Base-by-base conservation (phyloP, 2,113 vertebrate species). In the Tyrannus savana region DNA sequence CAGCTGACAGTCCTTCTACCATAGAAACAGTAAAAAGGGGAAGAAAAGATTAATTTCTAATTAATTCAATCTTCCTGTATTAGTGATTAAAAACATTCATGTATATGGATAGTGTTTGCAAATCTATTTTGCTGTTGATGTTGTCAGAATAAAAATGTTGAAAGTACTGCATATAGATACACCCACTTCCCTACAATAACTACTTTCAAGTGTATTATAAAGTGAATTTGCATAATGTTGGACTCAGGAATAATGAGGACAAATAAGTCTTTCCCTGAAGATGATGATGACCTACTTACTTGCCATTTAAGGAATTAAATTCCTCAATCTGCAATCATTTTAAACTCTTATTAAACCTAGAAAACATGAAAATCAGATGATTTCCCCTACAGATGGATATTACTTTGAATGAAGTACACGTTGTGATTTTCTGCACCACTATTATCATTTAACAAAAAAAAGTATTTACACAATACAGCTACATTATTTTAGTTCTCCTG, bases 211-310 rank as follows among this genome's bases (percentile, higher is more conserved):
- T 30, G 18, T 62, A 50, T 78, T 89, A 71, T 56, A 76, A 91
- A 84, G 60, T 19, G 23, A 77, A 90, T 85, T 88, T 93, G 47
- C 69, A 81, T 88, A 89, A 84, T 82, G 62, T 50, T 87, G 41
- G 39, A 90, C 19, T 3, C 21, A 86, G 67, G 50, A 95, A 94
- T 91, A 94, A 93, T 75, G 56, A 93, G 80, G 66, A 92, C 83
- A 96, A 95, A 91, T 80, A 87, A 95, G 79, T 19, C 68, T 72
- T 94, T 94, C 92, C 73, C 85, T 81, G 64, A 96, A 96, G 90
- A 96, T 89, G 76, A 89, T 27, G 37, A 95, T 92, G 93, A 95
- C 96, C 95, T 96, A 95, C 85, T 97, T 97, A 88, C 9, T 94
- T 92, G 52, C 25, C 56, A 87, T 93, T 94, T 90, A 81, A 92